phyloP scores from a whole-genome alignment of 2,113 vertebrate genomes.

The Potamarius usumacintae region DNA sequence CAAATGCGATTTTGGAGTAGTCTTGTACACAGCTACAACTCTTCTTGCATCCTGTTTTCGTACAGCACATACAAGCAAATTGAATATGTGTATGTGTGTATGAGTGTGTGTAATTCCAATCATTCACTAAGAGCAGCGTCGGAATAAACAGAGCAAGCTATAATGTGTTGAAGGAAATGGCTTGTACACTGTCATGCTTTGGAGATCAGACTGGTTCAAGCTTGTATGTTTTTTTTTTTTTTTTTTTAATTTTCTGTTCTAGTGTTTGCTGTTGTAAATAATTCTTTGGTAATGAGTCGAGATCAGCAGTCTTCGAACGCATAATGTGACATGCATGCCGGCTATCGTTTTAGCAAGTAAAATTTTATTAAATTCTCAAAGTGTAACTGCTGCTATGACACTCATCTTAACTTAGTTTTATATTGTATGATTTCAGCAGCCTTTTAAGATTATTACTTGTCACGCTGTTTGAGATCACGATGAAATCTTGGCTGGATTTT shows the following conservation, averaged over 20 bases:
- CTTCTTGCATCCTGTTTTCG: not conserved
- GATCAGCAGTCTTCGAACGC: not conserved
- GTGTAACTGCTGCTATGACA: not conserved
- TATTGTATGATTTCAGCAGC: not conserved
- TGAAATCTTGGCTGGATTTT: not conserved
- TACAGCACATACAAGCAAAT: not conserved
- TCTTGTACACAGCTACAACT: too few relatives aligned
- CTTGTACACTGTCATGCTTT: conserved; percentile 52
- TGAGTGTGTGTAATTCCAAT: conserved; percentile 1
- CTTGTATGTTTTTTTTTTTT: not conserved
- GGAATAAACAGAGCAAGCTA: not conserved
- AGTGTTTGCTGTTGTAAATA: not conserved
- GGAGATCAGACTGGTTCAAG: conserved; percentile 48
- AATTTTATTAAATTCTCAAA: not conserved
- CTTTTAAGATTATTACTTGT: not conserved
- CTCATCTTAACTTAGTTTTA: not conserved
- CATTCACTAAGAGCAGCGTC: not conserved
- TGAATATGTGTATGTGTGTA: not conserved
- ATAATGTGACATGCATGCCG: not conserved
- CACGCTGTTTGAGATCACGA: not conserved
- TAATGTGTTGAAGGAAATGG: conserved; percentile 53
- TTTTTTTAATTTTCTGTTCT: not conserved
- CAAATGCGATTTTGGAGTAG: not conserved
- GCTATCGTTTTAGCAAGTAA: not conserved
- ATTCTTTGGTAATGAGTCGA: not conserved